These are phyloP conservation scores for Mus minutoides DNA, from an alignment of 2,797 vertebrate species.

Conservation along the genomic window DNA sequence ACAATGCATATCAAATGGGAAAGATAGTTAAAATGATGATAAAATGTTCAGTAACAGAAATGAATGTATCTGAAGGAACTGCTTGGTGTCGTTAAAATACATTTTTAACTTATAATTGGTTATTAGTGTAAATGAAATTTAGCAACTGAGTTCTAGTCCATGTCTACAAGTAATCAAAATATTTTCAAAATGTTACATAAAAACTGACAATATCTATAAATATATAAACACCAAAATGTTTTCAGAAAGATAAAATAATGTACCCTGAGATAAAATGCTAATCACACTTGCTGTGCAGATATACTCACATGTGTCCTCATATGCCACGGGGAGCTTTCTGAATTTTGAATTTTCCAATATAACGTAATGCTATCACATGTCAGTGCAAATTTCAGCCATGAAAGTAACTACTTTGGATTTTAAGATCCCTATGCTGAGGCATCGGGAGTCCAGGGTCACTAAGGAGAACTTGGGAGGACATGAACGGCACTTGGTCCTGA, in stretches of 20 bases:
- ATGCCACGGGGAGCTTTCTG: constrained; percentile 31
- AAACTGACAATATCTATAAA: constrained; percentile 70
- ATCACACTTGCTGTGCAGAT: constrained; percentile 59
- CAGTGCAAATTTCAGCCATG: constrained; percentile 70
- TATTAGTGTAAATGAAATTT: constrained; percentile 67
- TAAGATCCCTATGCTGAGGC: constrained; percentile 70
- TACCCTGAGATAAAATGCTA: constrained; percentile 67
- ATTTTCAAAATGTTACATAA: constrained; percentile 73
- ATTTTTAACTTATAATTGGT: constrained; percentile 68
- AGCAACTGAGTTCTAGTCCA: constrained; percentile 75
- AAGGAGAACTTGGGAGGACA: constrained; percentile 64
- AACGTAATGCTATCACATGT: constrained; percentile 60
- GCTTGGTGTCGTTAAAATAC: constrained; percentile 62
- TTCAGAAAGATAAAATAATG: constrained; percentile 58
- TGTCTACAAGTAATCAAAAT: constrained; percentile 73
- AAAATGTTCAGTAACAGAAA: constrained; percentile 80
- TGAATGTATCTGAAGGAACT: constrained; percentile 70
- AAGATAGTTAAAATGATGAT: constrained; percentile 69
- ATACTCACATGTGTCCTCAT: constrained; percentile 15
- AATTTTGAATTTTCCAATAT: constrained; percentile 70
- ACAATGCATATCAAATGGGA: constrained; percentile 77
- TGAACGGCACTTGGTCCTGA: constrained; percentile 47
- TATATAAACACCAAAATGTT: constrained; percentile 76
- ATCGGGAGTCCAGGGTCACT: constrained; percentile 67
- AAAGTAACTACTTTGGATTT: constrained; percentile 73